phyloP scores from a whole-genome alignment of 2,888 invertebrate species.

The Sympetrum striolatum region DNA sequence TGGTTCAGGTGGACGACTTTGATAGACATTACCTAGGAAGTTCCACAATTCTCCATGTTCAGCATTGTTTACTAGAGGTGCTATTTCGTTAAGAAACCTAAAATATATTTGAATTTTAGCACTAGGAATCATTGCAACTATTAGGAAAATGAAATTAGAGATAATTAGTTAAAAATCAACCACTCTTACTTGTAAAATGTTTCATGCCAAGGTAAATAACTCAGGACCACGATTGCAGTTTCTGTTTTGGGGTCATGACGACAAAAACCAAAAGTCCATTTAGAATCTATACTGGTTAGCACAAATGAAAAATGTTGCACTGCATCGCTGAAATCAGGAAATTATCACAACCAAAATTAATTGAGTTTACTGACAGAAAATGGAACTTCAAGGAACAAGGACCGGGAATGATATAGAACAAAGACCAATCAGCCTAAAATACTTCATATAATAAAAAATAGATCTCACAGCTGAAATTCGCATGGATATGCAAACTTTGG shows the following conservation, averaged over 20 bases:
- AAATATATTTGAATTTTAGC: slow-evolving; percentile 51
- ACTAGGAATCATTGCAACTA: background rate
- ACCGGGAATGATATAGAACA: background rate
- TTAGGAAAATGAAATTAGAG: background rate
- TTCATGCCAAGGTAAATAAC: slow-evolving; percentile 96
- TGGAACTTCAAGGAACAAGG: background rate
- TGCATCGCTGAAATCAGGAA: slow-evolving; percentile 66
- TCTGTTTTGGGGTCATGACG: slow-evolving; percentile 91
- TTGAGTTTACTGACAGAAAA: background rate
- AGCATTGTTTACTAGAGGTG: slow-evolving; percentile 73
- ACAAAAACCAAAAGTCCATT: slow-evolving; percentile 97
- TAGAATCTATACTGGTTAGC: slow-evolving; percentile 91
- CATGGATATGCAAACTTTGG: slow-evolving; percentile 93
- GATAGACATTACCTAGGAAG: slow-evolving; percentile 73
- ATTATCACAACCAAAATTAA: slow-evolving; percentile 2
- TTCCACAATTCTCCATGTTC: slow-evolving; percentile 65
- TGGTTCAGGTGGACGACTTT: slow-evolving; percentile 72
- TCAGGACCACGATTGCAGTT: slow-evolving; percentile 83
- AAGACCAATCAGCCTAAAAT: background rate
- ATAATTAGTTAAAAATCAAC: background rate
- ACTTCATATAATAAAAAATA: background rate
- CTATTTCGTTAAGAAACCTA: slow-evolving; percentile 82
- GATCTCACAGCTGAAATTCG: slow-evolving; percentile 75
- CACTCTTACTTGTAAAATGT: slow-evolving; percentile 86
- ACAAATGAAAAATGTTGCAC: slow-evolving; percentile 98